These are phyloP conservation scores for Leptinotarsa texana DNA, from an alignment of 1,140 invertebrate species.

Conservation along the genomic window DNA sequence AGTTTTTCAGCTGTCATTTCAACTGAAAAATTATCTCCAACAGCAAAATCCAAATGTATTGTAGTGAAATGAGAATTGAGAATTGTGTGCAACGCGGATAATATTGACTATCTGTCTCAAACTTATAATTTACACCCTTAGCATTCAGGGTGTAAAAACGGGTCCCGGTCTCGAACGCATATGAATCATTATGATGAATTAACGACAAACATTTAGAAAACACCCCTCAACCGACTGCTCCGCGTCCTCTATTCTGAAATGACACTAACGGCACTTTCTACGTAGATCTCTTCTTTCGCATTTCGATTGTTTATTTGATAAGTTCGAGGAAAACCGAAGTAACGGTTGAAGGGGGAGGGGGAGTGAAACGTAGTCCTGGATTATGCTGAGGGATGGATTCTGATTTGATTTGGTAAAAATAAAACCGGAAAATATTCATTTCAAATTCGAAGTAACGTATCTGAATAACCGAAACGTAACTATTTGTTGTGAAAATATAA, in stretches of 20 bases:
- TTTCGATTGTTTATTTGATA: neutral
- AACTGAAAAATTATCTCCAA: neutral
- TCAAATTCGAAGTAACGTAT: no score
- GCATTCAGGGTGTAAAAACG: conserved; percentile 56
- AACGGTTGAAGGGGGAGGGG: no score
- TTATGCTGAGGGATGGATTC: no score
- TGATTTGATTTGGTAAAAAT: no score
- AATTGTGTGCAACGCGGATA: conserved; percentile 42
- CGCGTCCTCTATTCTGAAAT: conserved; percentile 26
- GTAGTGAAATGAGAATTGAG: neutral
- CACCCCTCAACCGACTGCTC: conserved; percentile 48
- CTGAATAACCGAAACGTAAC: no score
- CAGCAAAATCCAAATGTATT: neutral
- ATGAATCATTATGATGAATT: conserved; percentile 58
- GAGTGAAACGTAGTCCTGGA: no score
- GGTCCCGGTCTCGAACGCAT: conserved; percentile 55
- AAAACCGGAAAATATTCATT: no score
- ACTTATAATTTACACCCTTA: conserved; percentile 57
- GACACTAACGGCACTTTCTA: conserved; percentile 25
- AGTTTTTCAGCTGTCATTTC: neutral
- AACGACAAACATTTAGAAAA: conserved; percentile 58
- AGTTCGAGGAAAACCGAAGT: no score
- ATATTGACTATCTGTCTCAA: conserved; percentile 57
- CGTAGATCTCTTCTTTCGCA: conserved; percentile 1
- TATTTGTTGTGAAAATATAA: no score